Evolutionary conservation across 2,113 vertebrate genomes (phyloP).

Genomic region (Cynopterus brachyotis): DNA sequence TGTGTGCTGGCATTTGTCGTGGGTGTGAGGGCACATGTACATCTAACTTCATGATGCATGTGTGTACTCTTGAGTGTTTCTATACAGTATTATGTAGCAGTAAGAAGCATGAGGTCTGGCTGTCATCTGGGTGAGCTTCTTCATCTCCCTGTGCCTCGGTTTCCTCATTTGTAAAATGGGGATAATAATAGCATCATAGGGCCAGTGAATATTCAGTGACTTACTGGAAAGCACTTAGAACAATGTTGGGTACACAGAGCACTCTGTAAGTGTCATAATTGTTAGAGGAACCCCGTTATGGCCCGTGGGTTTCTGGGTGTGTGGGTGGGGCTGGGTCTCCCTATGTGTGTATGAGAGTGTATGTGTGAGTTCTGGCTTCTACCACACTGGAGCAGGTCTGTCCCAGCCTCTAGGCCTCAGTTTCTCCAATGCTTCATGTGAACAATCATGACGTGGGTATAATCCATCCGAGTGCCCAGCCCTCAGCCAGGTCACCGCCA

Average conservation of each 20-base stretch:
- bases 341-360: rapidly evolving
- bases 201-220: background rate
- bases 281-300: background rate
- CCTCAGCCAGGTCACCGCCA: background rate
- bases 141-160: background rate
- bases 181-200: background rate
- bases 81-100: too few species aligned
- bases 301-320: background rate
- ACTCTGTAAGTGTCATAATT: background rate
- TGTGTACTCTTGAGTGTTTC: background rate
- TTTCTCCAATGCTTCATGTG: background rate
- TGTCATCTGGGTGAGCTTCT: background rate
- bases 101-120: background rate
- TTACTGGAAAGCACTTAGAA: background rate
- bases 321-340: background rate
- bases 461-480: background rate
- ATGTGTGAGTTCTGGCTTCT: background rate
- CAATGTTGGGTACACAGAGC: rapidly evolving
- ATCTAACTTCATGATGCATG: rapidly evolving
- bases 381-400: background rate
- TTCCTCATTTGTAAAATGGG: background rate
- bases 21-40: rapidly evolving
- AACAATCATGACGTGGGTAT: rapidly evolving
- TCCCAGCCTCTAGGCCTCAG: background rate
- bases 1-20: background rate